Conservation (phyloP, 2,888 invertebrate genomes). For the Eubasilissa splendida region DNA sequence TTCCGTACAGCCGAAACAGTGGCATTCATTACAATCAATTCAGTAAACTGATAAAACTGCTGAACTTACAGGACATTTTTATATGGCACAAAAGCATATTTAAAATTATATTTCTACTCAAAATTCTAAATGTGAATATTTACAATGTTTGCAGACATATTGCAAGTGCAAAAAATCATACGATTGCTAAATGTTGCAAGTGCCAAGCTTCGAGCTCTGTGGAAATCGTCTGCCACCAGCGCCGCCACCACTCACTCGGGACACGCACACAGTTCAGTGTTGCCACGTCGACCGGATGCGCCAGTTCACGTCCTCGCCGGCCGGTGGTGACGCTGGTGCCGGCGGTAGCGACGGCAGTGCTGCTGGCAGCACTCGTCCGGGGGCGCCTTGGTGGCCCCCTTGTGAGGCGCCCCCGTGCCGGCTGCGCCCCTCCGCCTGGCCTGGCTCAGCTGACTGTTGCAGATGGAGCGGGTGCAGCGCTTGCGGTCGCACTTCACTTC, state of each 20-base stretch:
- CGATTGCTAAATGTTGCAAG: too few species aligned
- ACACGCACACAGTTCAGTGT: constrained; percentile 18
- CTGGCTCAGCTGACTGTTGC: constrained; percentile 67
- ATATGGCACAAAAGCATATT: too few species aligned
- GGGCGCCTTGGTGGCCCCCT: constrained; percentile 65
- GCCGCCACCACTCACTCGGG: neutral
- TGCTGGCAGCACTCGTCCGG: constrained; percentile 75
- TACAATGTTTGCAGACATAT: too few species aligned
- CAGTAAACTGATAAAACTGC: too few species aligned
- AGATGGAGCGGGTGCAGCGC: constrained; percentile 83
- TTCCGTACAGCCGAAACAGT: too few species aligned
- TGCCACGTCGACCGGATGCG: constrained; percentile 59
- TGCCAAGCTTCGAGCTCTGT: too few species aligned
- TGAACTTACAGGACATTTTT: too few species aligned
- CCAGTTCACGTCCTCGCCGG: constrained; percentile 64
- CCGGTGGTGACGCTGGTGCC: constrained; percentile 71
- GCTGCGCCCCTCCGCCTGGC: constrained; percentile 12
- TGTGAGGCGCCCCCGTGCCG: constrained; percentile 50
- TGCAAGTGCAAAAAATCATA: too few species aligned
- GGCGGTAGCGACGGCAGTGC: constrained; percentile 69
- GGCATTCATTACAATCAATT: too few species aligned
- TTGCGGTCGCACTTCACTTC: constrained; percentile 86
- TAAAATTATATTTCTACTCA: too few species aligned
- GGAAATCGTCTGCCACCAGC: constrained; percentile 9
- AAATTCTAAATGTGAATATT: too few species aligned